Base-by-base conservation (phyloP, 2,797 vertebrate species). In the Rhinella marina region DNA sequence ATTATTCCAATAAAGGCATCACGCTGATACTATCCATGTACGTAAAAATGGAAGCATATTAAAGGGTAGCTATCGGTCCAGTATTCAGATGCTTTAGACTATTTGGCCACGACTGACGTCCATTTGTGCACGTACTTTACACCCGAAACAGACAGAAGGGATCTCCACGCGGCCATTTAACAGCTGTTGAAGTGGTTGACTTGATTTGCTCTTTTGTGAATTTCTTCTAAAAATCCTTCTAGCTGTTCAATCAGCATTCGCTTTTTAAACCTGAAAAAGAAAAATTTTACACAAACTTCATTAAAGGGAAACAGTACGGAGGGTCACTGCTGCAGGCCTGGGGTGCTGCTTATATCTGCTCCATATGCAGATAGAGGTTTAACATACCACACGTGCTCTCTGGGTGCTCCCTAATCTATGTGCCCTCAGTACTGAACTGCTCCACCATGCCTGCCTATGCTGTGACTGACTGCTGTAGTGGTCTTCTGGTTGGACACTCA, bases 241-340 rank as follows among this genome's bases (percentile, higher is more conserved):
- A 99, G 95, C 90, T 99, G 97, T 94, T 99, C 98, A 87, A 99
- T 98, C 91, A 99, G 95, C 94, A 99, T 97, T 54, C 97, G 94
- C 91, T 98, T 98, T 94, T 99, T 99, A 95, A 99, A 99, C 94
- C 98, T 99, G 93, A n/a, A 80, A 62, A 19, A 62, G 4, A 11
- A 21, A n/a, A 41, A 41, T 41, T 41, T 41, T 6, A 41, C 41
- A 62, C 59, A 62, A 19, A 56, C 14, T 56, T 56, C 10, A 56
- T 7, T 11, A 66, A 59, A 19, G 21, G n/a, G n/a, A n/a, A n/a
- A n/a, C n/a, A n/a, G n/a, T n/a, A n/a, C n/a, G n/a, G n/a, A 41
- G 41, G 41, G 41, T 41, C 41, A 6, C 41, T 41, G 41, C 4
- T 41, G 41, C 41, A 41, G 5, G 41, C 41, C 41, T 41, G 41